A percentile compares a stretch with the other conserved stretches of the same genome.
Conservation (phyloP, 2,888 invertebrate species). For the Dasypogon diadema region DNA sequence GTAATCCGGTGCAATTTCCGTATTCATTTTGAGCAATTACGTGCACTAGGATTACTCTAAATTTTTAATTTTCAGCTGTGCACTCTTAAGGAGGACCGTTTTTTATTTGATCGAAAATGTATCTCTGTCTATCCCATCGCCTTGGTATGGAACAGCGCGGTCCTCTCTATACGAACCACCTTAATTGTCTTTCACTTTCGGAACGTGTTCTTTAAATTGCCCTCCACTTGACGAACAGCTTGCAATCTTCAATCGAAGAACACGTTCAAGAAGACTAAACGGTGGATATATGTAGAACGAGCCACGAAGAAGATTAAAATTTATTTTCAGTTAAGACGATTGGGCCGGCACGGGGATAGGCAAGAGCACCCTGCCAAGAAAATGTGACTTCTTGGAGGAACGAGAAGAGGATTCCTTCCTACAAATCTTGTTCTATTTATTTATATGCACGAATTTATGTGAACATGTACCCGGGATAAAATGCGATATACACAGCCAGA, state of each 20-base stretch:
- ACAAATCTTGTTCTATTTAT: slow-evolving; percentile 42
- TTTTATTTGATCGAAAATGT: not conserved
- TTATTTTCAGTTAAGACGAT: slow-evolving; percentile 47
- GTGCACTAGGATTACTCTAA: slow-evolving; percentile 25
- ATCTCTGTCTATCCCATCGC: not conserved
- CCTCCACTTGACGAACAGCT: slow-evolving; percentile 49
- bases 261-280: slow-evolving; percentile 9
- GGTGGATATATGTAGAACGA: slow-evolving; percentile 23
- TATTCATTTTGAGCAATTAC: slow-evolving; percentile 11
- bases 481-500: slow-evolving; percentile 38
- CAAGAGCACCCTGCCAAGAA: not conserved
- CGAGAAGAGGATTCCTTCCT: slow-evolving; percentile 2
- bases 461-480: slow-evolving; percentile 43
- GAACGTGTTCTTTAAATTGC: slow-evolving; percentile 52
- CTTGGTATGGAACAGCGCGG: not conserved
- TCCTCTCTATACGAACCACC: slow-evolving; percentile 21
- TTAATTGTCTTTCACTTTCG: slow-evolving; percentile 51
- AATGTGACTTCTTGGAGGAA: slow-evolving; percentile 20
- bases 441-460: slow-evolving; percentile 45
- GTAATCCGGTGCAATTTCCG: slow-evolving; percentile 11
- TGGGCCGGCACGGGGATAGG: slow-evolving; percentile 5
- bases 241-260: slow-evolving; percentile 44
- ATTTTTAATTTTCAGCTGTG: slow-evolving; percentile 30
- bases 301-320: slow-evolving; percentile 43
- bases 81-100: not conserved